Evolutionary conservation across 2,888 invertebrate genomes (phyloP), one percentile per base, ranked within the genome.

Genomic region (Cheilosia scutellata): DNA sequence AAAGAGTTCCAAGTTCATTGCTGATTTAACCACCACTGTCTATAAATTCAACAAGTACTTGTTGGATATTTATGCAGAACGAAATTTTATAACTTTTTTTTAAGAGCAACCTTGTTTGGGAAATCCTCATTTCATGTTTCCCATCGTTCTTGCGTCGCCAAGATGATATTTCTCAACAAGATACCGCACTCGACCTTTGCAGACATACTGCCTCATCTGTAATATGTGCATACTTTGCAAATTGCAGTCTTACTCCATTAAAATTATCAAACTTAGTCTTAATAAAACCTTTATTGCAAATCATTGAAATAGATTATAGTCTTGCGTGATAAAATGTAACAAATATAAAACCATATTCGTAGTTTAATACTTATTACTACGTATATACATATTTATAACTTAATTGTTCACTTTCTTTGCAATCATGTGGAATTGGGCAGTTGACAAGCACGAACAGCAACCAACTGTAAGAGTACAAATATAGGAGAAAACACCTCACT

Each of bases 401-500:
- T 29, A 51, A 44, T 53, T 44, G 29, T 47, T 57, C 27, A 55
- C 4, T 16, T 66, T 13, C 78, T 25, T 53, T 65, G 44, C 13
- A 75, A 60, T 87, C 87, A 91, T 76, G 90, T 89, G 11, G 92
- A 90, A 87, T 91, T 92, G 7, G 92, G 96, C 90, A 96, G 93
- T 92, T 98, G 98, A 93, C 98, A 98, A 53, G 98, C 98, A 90
- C 98, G 94, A 71, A 98, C 96, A 88, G 98, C 97, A 88, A 98
- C 95, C 82, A 98, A 93, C 91, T 98, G 97, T 71, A 98, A 93
- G 72, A 98, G 93, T 88, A 98, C 97, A 92, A 98, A 98, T 66
- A 98, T 93, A 20, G 98, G 98, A 55, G 98, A 96, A 93, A 98
- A 95, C 4, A 98, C 96, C 94, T 98, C 98, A 78, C 98, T 97